A percentile compares a stretch with the other conserved stretches of the same genome.
phyloP scores from a whole-genome alignment of 2,113 vertebrate species.

The Tragelaphus buxtoni region DNA sequence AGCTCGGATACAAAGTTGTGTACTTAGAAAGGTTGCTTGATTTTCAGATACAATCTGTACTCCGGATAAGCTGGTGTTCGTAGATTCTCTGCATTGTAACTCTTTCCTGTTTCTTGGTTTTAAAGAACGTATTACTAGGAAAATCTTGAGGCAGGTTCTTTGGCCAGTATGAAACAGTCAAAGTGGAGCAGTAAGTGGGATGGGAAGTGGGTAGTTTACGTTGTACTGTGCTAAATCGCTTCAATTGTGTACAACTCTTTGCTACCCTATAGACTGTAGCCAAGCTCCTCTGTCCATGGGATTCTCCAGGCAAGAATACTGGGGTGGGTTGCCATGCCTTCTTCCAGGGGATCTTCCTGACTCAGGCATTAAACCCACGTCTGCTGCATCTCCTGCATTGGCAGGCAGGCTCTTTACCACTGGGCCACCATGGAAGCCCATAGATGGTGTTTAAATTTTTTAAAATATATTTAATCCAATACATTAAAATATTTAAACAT shows the following conservation, averaged over 20 bases:
- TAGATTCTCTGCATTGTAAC: not conserved
- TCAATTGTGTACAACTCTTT: not conserved
- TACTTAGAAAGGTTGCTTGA: not conserved
- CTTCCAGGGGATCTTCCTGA: not conserved
- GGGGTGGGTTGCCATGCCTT: not conserved
- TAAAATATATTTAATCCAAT: not conserved
- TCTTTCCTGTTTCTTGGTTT: not conserved
- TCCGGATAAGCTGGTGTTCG: not conserved
- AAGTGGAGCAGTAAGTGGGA: not conserved
- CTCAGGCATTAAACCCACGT: not conserved
- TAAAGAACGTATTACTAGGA: not conserved
- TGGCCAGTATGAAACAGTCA: not conserved
- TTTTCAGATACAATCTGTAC: not conserved
- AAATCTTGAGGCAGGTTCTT: not conserved
- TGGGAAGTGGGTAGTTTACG: too few species aligned
- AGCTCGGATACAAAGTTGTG: not conserved
- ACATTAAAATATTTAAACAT: not conserved
- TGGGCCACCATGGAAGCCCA: not conserved
- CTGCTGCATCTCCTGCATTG: not conserved
- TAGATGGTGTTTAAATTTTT: not conserved
- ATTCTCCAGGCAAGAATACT: not conserved
- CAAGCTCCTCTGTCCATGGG: not conserved
- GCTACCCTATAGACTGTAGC: not conserved
- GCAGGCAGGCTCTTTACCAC: not conserved
- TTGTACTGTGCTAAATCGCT: not conserved